Conservation (phyloP, 2,113 vertebrate species). For the Numenius arquata region DNA sequence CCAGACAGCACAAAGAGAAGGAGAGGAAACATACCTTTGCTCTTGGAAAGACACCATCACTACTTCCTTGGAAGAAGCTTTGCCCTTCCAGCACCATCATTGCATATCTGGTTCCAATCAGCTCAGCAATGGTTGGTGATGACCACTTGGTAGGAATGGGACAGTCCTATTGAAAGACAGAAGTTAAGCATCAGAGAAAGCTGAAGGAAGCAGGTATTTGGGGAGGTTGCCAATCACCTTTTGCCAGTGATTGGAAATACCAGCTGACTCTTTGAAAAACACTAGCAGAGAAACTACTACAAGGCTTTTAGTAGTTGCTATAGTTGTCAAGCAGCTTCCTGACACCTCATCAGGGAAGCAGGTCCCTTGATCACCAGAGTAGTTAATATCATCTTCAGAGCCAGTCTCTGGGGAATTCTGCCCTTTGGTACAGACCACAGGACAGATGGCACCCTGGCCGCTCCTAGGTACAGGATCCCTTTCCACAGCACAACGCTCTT, state of each 20-base stretch:
- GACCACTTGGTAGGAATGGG: not conserved
- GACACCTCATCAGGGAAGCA: not conserved
- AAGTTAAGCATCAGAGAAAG: not conserved
- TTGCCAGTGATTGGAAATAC: not conserved
- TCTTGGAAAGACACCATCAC: not conserved
- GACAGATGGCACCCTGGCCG: not conserved
- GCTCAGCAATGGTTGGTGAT: slow-evolving; percentile 54
- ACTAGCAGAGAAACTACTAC: not conserved
- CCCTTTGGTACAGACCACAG: not conserved
- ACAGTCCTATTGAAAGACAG: not conserved
- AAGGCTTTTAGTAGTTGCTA: not conserved
- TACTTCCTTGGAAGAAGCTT: not conserved
- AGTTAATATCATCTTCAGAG: not conserved
- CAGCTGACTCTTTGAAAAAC: not conserved
- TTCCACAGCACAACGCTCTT: not conserved
- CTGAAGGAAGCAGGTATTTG: not conserved
- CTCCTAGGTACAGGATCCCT: not conserved
- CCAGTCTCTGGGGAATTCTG: not conserved
- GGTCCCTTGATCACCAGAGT: not conserved
- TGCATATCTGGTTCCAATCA: slow-evolving; percentile 45
- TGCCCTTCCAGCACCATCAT: not conserved
- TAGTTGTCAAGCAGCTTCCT: not conserved
- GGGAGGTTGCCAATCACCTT: not conserved
- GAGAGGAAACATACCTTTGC: slow-evolving; percentile 34
- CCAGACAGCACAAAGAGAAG: not conserved